These are phyloP conservation scores for Aplidium turbinatum DNA, from an alignment of 23 tunicate species.

Conservation along the genomic window DNA sequence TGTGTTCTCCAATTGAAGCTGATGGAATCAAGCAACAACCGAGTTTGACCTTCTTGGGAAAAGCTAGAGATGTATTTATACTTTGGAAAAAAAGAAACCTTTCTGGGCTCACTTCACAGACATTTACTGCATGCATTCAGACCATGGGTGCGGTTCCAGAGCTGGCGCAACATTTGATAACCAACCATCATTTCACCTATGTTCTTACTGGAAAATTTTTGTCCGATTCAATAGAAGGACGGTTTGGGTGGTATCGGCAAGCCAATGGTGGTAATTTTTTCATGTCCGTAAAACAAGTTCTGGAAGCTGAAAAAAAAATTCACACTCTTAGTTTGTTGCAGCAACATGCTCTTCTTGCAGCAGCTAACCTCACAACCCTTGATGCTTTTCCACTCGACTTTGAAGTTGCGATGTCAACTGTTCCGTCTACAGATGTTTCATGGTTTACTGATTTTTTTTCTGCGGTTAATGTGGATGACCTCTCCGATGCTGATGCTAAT, in stretches of 20 bases:
- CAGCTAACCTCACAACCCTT: no score
- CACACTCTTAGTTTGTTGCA: no score
- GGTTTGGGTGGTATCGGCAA: slow-evolving; percentile 1
- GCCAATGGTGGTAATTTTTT: not conserved
- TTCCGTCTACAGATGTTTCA: no score
- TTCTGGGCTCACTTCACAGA: not conserved
- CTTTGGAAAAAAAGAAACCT: not conserved
- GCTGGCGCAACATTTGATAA: not conserved
- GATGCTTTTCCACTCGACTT: no score
- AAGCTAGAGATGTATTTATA: not conserved
- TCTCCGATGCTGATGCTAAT: no score
- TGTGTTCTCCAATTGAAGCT: no score
- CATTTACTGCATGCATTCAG: not conserved
- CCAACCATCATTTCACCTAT: not conserved
- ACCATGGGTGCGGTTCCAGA: not conserved
- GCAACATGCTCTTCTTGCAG: no score
- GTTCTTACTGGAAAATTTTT: not conserved
- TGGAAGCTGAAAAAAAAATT: not conserved
- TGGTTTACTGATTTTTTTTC: no score
- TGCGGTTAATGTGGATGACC: no score
- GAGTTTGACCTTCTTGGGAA: not conserved
- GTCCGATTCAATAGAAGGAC: not conserved
- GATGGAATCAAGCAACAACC: not conserved
- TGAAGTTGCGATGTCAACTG: no score
- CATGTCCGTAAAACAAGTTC: not conserved